These are phyloP conservation scores for Phocoena phocoena DNA, from an alignment of 2,113 vertebrate genomes.

Conservation along the genomic window DNA sequence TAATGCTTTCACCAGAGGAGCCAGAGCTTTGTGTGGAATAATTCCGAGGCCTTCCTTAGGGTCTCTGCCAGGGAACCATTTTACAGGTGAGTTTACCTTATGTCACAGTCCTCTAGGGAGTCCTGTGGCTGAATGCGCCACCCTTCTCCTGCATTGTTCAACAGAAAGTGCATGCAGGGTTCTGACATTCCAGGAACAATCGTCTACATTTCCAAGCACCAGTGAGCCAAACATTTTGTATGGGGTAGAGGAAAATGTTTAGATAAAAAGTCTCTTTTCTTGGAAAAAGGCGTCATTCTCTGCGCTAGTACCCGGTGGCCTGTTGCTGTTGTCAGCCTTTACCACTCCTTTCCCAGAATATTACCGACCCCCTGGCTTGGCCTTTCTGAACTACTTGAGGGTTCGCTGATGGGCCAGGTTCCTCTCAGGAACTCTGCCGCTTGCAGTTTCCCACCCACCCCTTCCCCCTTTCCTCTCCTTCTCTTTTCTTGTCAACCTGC, in stretches of 20 bases:
- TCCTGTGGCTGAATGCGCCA: neutral
- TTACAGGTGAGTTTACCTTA: conserved; percentile 59
- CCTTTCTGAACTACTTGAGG: neutral
- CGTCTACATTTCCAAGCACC: neutral
- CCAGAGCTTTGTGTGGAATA: conserved; percentile 1
- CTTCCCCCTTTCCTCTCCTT: neutral
- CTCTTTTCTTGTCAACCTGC: neutral
- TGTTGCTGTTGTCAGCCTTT: neutral
- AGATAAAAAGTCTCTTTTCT: neutral
- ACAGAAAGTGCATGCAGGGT: neutral
- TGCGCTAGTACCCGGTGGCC: no score
- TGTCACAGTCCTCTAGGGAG: neutral
- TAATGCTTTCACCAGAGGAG: neutral
- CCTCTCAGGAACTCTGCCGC: neutral
- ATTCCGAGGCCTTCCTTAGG: conserved; percentile 32
- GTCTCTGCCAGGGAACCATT: conserved; percentile 55
- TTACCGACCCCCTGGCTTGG: neutral
- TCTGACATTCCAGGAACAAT: neutral
- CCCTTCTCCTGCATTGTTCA: neutral
- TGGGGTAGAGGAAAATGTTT: neutral
- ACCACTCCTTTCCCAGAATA: neutral
- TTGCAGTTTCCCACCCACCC: neutral
- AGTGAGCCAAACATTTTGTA: neutral
- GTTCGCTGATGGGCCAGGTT: neutral
- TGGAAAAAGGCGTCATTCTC: neutral